phyloP scores from a whole-genome alignment of 2,888 invertebrate species.

The Marasmarcha lunaedactyla region DNA sequence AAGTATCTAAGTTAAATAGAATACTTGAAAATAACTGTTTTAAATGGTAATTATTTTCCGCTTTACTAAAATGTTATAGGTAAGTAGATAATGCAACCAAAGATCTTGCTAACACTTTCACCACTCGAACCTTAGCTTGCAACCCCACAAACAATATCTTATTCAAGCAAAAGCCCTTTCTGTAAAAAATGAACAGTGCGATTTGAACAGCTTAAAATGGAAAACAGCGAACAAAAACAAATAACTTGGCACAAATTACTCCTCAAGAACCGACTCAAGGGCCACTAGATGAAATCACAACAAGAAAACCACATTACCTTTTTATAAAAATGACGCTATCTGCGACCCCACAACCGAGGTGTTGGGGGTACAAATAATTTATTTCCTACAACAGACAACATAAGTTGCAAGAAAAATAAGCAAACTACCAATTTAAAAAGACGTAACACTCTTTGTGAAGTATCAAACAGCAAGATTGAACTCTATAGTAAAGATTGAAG shows the following conservation, averaged over 20 bases:
- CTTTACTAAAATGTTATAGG: too few species aligned
- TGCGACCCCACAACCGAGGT: constrained; percentile 41
- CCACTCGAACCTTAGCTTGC: too few species aligned
- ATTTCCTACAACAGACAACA: constrained; percentile 58
- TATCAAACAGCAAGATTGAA: constrained; percentile 27
- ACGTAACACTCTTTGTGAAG: constrained; percentile 28
- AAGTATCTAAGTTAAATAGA: too few species aligned
- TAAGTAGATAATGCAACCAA: too few species aligned
- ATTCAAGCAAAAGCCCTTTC: too few species aligned
- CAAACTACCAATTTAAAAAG: constrained; percentile 61
- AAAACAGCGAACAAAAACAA: background rate
- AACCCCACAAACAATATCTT: too few species aligned
- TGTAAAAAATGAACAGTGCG: too few species aligned
- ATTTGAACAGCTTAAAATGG: too few species aligned
- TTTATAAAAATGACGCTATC: constrained; percentile 68
- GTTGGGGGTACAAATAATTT: constrained; percentile 64
- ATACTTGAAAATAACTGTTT: too few species aligned
- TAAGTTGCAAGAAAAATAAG: constrained; percentile 62
- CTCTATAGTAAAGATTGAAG: constrained; percentile 31
- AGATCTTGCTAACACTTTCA: too few species aligned
- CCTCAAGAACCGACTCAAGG: background rate
- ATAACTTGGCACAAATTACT: background rate
- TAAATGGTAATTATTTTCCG: too few species aligned
- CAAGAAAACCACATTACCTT: constrained; percentile 55
- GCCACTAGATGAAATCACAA: constrained; percentile 42